These are phyloP conservation scores for Camponotus pennsylvanicus DNA, from an alignment of 1,140 invertebrate species.

Conservation along the genomic window DNA sequence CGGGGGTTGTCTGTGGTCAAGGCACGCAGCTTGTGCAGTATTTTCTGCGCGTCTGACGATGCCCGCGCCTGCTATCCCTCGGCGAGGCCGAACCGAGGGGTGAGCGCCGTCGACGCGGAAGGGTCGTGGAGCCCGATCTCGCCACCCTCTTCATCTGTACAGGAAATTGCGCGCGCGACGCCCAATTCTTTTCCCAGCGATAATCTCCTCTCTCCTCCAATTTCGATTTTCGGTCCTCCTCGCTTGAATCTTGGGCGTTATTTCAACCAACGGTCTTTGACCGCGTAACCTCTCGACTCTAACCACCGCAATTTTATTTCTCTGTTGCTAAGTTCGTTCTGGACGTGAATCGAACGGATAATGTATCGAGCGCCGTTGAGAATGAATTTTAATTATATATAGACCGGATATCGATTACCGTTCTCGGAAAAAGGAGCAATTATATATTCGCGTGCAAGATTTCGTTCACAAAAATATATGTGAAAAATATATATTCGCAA, in stretches of 20 bases:
- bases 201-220: neutral
- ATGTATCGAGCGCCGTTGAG: neutral
- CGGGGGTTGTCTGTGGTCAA: constrained; percentile 84
- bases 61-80: constrained; percentile 40
- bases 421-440: constrained; percentile 9
- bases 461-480: neutral
- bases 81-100: constrained; percentile 49
- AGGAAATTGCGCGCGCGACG: constrained; percentile 54
- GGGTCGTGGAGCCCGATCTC: constrained; percentile 46
- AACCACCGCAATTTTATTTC: neutral
- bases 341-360: neutral
- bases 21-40: constrained; percentile 80
- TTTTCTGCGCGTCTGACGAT: constrained; percentile 70
- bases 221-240: neutral
- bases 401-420: constrained; percentile 20
- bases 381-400: constrained; percentile 22
- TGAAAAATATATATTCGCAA: neutral
- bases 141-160: constrained; percentile 33
- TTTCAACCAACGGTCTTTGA: neutral
- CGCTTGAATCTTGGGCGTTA: neutral
- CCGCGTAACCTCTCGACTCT: too few relatives aligned
- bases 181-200: constrained; percentile 44
- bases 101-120: constrained; percentile 52
- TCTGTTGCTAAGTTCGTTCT: neutral
- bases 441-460: constrained; percentile 14